phyloP scores from a whole-genome alignment of 2,888 invertebrate species.

The Diadromus collaris region DNA sequence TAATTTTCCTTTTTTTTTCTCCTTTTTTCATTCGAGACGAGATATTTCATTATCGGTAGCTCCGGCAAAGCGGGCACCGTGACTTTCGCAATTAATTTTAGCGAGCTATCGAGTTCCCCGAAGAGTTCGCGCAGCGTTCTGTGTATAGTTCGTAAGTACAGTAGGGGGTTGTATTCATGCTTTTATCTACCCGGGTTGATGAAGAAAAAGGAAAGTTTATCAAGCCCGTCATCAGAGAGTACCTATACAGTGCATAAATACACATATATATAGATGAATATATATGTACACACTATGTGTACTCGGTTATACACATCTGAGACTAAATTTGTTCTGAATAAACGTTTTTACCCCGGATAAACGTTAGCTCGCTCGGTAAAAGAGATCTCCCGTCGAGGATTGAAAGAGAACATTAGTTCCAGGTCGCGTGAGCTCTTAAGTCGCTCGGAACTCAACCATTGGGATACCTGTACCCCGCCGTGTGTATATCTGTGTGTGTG shows the following conservation, averaged over 20 bases:
- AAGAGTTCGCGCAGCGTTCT: constrained; percentile 7
- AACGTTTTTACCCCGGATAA: constrained; percentile 29
- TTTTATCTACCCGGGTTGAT: constrained; percentile 1
- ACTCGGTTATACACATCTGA: neutral
- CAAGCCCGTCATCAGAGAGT: constrained; percentile 13
- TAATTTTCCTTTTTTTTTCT: neutral
- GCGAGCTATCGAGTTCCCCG: constrained; percentile 9
- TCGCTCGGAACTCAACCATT: constrained; percentile 43
- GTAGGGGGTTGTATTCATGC: constrained; percentile 15
- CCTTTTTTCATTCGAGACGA: constrained; percentile 3
- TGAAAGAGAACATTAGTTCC: constrained; percentile 51
- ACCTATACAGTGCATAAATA: constrained; percentile 5
- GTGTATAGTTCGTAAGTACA: too few species aligned
- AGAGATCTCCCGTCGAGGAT: constrained; percentile 42
- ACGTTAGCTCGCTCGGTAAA: constrained; percentile 36
- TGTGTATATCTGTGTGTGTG: constrained; percentile 27
- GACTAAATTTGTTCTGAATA: constrained; percentile 38
- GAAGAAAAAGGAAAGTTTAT: constrained; percentile 11
- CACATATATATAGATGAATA: neutral
- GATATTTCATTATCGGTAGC: constrained; percentile 27
- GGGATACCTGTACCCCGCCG: constrained; percentile 25
- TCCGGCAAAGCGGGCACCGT: neutral
- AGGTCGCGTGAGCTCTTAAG: constrained; percentile 54
- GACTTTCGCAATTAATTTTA: constrained; percentile 29
- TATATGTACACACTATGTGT: neutral